Evolutionary conservation across 2,113 vertebrate genomes (phyloP).

Genomic region (Myrmophylax atrothorax): DNA sequence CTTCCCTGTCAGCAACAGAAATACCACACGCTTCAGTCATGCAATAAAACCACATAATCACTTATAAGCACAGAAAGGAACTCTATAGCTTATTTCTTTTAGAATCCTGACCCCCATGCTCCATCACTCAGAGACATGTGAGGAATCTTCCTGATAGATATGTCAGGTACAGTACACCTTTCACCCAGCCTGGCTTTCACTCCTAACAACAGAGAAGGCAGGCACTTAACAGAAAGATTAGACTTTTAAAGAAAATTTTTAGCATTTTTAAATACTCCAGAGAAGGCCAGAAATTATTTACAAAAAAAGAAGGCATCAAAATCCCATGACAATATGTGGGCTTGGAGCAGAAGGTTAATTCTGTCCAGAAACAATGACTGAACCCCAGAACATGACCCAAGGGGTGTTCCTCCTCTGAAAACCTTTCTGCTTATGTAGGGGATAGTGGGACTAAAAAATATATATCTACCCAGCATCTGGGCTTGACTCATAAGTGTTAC

Average conservation of each 20-base stretch:
- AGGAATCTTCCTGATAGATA: background rate
- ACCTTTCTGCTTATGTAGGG: background rate
- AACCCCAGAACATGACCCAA: accelerated
- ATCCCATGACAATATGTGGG: background rate
- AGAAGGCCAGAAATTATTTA: background rate
- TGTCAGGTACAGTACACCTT: background rate
- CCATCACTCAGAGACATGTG: accelerated
- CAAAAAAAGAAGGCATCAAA: background rate
- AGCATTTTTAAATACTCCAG: background rate
- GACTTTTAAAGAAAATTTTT: background rate
- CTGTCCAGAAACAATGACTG: background rate
- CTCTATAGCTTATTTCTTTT: background rate
- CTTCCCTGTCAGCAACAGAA: conserved; percentile 85
- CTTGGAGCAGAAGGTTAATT: background rate
- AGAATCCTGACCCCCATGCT: background rate
- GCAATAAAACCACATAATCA: background rate
- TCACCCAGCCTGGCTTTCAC: background rate
- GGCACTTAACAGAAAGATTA: background rate
- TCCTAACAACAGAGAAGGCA: background rate
- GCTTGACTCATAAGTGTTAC: background rate
- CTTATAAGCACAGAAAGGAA: background rate
- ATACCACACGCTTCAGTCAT: conserved; percentile 30
- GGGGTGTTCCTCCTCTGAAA: background rate
- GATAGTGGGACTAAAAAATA: background rate
- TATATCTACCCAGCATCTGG: background rate